Evolutionary conservation across 2,113 vertebrate genomes (phyloP).

Genomic region (Pelusios castaneus): DNA sequence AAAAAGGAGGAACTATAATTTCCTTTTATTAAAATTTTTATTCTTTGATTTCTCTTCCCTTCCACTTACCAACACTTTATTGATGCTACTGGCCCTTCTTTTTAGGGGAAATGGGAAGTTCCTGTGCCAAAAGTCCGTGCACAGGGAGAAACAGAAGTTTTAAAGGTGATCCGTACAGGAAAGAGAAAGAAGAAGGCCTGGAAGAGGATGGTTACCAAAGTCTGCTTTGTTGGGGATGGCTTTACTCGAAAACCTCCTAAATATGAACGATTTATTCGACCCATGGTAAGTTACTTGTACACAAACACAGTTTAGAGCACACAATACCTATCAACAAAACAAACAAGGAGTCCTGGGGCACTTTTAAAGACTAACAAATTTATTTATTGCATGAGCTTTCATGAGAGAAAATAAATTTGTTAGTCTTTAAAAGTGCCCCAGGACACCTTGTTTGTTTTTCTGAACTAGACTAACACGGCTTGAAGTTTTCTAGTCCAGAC

Average conservation of each 20-base stretch:
- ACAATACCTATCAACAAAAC: not conserved
- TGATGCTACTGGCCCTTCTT: not conserved
- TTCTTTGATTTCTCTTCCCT: not conserved
- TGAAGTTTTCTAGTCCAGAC: not conserved
- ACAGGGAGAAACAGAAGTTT: constrained; percentile 96
- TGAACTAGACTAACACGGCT: too few relatives aligned
- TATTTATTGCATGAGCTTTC: too few relatives aligned
- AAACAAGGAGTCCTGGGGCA: too few relatives aligned
- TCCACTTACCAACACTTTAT: not conserved
- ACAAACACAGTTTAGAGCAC: not conserved
- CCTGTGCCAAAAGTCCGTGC: constrained; percentile 96
- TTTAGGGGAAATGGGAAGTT: constrained; percentile 97
- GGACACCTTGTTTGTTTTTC: too few relatives aligned
- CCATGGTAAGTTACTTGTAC: constrained; percentile 85
- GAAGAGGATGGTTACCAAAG: constrained; percentile 99
- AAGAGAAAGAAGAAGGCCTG: constrained; percentile 98
- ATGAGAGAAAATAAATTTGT: too few relatives aligned
- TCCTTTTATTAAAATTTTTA: not conserved
- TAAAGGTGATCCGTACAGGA: constrained; percentile 95
- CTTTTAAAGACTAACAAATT: too few relatives aligned
- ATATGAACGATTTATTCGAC: constrained; percentile 97
- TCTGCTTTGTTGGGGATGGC: constrained; percentile 96
- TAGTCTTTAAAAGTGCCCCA: too few relatives aligned
- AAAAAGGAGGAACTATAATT: not conserved
- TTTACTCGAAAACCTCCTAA: constrained; percentile 98